Evolutionary conservation across 2,797 vertebrate species (phyloP).

Genomic region (Anguilla marmorata): DNA sequence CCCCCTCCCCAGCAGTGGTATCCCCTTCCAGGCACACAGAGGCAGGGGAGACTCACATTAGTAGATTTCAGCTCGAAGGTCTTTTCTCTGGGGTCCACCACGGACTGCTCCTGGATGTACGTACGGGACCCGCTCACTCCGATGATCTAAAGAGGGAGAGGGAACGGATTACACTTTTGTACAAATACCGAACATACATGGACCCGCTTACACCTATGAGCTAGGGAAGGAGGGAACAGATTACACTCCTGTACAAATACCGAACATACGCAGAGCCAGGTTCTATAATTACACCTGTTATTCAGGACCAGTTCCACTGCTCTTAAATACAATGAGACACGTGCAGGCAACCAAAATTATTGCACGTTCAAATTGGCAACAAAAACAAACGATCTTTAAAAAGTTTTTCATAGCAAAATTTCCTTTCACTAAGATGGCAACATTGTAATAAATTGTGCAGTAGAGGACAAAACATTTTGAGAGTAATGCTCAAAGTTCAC

Average conservation of each 20-base stretch:
- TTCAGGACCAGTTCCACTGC: neutral
- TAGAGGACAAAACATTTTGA: neutral
- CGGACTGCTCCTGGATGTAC: conserved; percentile 89
- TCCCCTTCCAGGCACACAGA: neutral
- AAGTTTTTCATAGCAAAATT: neutral
- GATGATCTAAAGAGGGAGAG: conserved; percentile 76
- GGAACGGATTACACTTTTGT: no score
- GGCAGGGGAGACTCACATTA: conserved; percentile 81
- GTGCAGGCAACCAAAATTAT: neutral
- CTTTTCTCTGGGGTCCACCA: conserved; percentile 86
- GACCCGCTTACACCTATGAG: no score
- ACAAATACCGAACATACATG: no score
- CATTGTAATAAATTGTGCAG: neutral
- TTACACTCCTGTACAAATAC: neutral
- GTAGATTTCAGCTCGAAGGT: conserved; percentile 89
- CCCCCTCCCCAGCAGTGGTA: no score
- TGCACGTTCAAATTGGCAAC: neutral
- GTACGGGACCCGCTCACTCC: conserved; percentile 85
- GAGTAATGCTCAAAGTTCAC: no score
- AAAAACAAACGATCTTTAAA: no score
- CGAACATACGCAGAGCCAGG: no score
- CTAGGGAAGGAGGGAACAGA: neutral
- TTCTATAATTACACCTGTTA: neutral
- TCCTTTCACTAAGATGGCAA: neutral
- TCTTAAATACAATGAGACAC: neutral